These are phyloP conservation scores for Watsonalla binaria DNA, from an alignment of 2,888 invertebrate species.

Conservation along the genomic window DNA sequence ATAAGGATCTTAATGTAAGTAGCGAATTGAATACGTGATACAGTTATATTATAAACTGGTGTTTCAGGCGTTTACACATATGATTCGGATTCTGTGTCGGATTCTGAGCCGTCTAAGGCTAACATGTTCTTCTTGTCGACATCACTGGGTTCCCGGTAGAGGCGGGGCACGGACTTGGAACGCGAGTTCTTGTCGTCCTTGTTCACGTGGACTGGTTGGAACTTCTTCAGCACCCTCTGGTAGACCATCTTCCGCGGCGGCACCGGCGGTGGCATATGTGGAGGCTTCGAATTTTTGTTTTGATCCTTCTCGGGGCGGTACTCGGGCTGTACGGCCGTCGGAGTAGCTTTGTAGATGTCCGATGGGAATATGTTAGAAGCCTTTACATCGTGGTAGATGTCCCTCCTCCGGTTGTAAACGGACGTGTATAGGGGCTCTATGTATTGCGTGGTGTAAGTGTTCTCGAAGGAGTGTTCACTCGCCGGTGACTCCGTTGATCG, in stretches of 20 bases:
- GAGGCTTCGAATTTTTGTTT: conserved; percentile 61
- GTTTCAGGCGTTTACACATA: conserved; percentile 48
- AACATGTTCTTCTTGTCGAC: conserved; percentile 55
- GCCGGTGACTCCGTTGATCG: conserved; percentile 69
- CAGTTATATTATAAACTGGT: not conserved
- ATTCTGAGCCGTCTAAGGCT: conserved; percentile 68
- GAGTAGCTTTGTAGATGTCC: conserved; percentile 74
- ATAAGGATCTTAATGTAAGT: not conserved
- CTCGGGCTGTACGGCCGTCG: conserved; percentile 67
- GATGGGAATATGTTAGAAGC: conserved; percentile 57
- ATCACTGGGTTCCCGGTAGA: conserved; percentile 63
- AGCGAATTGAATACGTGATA: not conserved
- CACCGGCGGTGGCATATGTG: conserved; percentile 79
- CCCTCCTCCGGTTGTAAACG: conserved; percentile 63
- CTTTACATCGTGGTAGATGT: conserved; percentile 68
- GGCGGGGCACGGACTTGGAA: conserved; percentile 68
- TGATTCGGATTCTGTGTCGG: conserved; percentile 74
- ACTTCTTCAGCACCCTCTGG: conserved; percentile 76
- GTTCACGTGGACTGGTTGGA: conserved; percentile 82
- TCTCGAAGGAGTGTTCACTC: conserved; percentile 68
- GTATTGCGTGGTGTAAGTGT: conserved; percentile 67
- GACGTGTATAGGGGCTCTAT: conserved; percentile 70
- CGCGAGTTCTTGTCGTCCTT: conserved; percentile 75
- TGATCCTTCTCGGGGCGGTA: conserved; percentile 53
- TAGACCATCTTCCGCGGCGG: conserved; percentile 77